Evolutionary conservation across 2,113 vertebrate genomes (phyloP).

Genomic region (Capricornis sumatraensis): DNA sequence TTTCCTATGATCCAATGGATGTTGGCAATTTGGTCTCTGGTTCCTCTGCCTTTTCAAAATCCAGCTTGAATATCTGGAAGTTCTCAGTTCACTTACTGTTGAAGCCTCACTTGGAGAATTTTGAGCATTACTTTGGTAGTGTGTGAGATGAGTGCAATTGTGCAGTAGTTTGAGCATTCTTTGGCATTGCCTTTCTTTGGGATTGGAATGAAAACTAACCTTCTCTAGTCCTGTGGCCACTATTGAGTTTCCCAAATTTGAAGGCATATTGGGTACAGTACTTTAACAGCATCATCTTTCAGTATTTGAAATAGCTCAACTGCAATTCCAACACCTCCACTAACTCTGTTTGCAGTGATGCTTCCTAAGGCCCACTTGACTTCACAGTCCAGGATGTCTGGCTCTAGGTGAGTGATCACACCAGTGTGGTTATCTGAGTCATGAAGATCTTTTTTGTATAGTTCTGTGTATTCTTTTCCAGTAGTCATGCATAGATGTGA

Average conservation of each 20-base stretch:
- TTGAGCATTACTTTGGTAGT: background rate
- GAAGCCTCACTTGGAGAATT: background rate
- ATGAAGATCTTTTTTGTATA: background rate
- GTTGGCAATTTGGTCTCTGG: background rate
- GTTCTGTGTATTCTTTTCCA: background rate
- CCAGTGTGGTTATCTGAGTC: background rate
- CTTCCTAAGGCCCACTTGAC: background rate
- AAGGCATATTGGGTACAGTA: background rate
- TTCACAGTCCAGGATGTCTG: background rate
- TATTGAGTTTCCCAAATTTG: background rate
- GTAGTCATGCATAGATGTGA: background rate
- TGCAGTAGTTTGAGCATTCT: background rate
- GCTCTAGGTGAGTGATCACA: background rate
- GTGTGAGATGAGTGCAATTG: background rate
- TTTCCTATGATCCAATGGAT: background rate
- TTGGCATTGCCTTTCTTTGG: background rate
- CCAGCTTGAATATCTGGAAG: background rate
- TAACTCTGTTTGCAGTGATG: background rate
- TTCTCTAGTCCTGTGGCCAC: background rate
- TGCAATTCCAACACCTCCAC: background rate
- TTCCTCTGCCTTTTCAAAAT: background rate
- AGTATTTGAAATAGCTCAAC: background rate
- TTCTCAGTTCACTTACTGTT: background rate
- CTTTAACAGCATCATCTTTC: background rate
- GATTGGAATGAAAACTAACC: background rate